Evolutionary conservation across 2,113 vertebrate species (phyloP).

Genomic region (Grammomys dolichurus): DNA sequence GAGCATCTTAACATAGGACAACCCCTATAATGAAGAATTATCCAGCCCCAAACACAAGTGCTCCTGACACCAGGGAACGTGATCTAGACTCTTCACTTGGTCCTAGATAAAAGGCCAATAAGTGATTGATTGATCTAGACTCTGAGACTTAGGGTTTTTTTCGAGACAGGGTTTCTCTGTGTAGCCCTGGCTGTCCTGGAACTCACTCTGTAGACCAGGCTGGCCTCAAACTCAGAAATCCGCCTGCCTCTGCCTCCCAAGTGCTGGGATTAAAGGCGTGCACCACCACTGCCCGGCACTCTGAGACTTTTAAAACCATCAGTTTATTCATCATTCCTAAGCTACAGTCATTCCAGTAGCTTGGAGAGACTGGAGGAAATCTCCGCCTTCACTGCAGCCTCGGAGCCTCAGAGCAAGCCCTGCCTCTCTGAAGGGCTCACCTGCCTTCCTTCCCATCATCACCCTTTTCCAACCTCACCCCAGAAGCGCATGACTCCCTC

Average conservation of each 20-base stretch:
- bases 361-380: neutral
- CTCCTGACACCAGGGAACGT: neutral
- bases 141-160: neutral
- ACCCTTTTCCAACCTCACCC: neutral
- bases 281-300: neutral
- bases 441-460: neutral
- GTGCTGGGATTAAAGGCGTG: too few relatives aligned
- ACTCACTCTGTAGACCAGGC: too few relatives aligned
- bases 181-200: too few relatives aligned
- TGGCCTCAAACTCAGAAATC: too few relatives aligned
- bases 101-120: neutral
- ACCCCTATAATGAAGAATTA: neutral
- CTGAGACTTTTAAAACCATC: neutral
- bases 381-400: neutral
- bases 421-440: neutral
- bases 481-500: neutral
- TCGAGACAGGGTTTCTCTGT: too few relatives aligned
- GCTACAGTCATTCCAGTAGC: neutral
- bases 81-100: neutral
- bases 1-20: neutral
- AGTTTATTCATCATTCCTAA: neutral
- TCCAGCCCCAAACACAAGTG: neutral
- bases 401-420: neutral
- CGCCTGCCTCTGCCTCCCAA: too few relatives aligned
- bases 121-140: neutral